Base-by-base conservation (phyloP, 2,888 invertebrate genomes). In the Cynaeus angustus region DNA sequence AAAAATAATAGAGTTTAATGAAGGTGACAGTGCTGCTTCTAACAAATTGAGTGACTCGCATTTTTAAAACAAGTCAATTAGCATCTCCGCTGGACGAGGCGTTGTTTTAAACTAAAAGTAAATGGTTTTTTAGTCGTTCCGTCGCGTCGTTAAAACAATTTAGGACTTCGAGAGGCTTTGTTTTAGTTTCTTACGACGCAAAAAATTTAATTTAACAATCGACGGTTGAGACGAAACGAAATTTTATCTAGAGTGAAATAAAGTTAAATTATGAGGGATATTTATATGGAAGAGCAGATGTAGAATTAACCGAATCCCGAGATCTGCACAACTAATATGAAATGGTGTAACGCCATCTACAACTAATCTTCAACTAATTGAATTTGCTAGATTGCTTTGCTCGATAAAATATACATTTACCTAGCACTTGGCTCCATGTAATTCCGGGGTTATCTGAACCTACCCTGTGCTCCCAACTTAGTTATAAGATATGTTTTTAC, bases 341-440 rank as follows among this genome's bases (percentile, higher is more conserved):
- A 78, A 77, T 74, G 77, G 73, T 74, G 73, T 73, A 73, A 73
- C 74, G 77, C 77, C 78, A 79, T 79, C 80, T 79, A 77, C 82
- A 82, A 84, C 83, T 84, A 84, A 84, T 84, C 84, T 83, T 84
- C 81, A 79, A 81, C 84, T 84, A 84, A 84, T 84, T 84, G 84
- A 84, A 84, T 84, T 84, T 83, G 82, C 83, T 84, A 84, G 84
- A 84, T 84, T 84, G 83, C 84, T 83, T 82, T 83, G 80, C 83
- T 80, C 83, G 83, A 83, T 83, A 83, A 83, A 84, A 83, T 83
- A 83, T 84, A 84, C 83, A 84, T 84, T 84, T 83, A 81, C 83
- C 81, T 82, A 80, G 81, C 82, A 82, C 82, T 82, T 81, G 79
- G 78, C 77, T 78, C 74, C 77, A 72, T 73, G 80, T 80, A 81